Evolutionary conservation across 2,113 vertebrate genomes (phyloP), one percentile per base, ranked within the genome.

Genomic region (Ptilonorhynchus violaceus): DNA sequence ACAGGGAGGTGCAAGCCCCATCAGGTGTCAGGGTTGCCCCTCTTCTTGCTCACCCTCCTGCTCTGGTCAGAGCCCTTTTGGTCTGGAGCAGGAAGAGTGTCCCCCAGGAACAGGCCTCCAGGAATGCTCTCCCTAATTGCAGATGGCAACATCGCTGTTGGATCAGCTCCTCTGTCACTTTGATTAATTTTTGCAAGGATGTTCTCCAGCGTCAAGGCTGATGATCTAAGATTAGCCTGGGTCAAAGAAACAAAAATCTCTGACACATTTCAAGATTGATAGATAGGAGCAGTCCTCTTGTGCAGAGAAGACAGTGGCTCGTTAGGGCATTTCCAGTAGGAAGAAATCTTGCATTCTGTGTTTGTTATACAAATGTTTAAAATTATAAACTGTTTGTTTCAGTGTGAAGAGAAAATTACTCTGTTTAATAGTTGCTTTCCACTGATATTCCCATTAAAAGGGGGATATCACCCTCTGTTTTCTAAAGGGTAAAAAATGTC

Each of bases 361-460:
- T 80, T 76, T 96, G 44, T 75, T 91, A 62, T 22, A 56, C 35
- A 70, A 62, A 77, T 91, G 89, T 63, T 73, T 23, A 62, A 59
- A 92, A 91, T 86, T 79, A 58, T 35, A 80, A 93, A 94, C 62
- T 69, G 35, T 79, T 94, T 93, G 86, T 94, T 96, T 83, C 56
- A 60, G n/a, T 80, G 49, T 53, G 53, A 82, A 58, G 46, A 73
- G 21, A 95, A 96, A 94, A 94, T 24, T 0, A 50, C 62, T 85
- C n/a, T 74, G 35, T 86, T 96, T 78, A 97, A 87, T 91, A 87
- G 55, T 39, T 81, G 59, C 1, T 92, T 92, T 96, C 84, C 79
- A 88, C 52, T 77, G 88, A 90, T 81, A 93, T 69, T 84, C 67
- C n/a, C 19, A 60, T 59, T 97, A 93, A 94, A 96, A 95, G 56